Evolutionary conservation across 2,797 vertebrate species (phyloP).

Genomic region (Anas bahamensis): DNA sequence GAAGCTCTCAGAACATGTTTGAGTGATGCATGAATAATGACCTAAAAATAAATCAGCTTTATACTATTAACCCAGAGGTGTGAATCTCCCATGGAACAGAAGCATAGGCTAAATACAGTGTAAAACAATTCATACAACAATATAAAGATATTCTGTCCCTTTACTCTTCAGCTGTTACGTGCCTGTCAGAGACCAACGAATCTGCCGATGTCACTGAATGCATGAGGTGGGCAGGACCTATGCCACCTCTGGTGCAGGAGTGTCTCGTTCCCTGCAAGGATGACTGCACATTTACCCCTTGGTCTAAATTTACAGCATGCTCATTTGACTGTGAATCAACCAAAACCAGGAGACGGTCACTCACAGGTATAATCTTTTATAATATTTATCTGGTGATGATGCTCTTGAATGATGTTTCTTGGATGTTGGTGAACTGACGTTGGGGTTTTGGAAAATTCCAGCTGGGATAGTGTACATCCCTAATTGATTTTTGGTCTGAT

Average conservation of each 20-base stretch:
- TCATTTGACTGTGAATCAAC: slow-evolving; percentile 81
- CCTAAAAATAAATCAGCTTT: not conserved
- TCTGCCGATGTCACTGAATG: slow-evolving; percentile 83
- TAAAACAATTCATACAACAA: no score
- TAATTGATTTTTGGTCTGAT: not conserved
- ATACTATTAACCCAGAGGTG: not conserved
- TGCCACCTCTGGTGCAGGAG: slow-evolving; percentile 84
- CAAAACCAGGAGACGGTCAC: slow-evolving; percentile 82
- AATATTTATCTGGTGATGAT: not conserved
- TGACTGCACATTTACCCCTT: slow-evolving; percentile 91
- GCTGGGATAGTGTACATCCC: not conserved
- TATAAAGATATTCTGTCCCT: not conserved
- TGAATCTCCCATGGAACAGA: not conserved
- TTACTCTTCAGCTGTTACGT: slow-evolving; percentile 84
- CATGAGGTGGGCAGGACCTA: slow-evolving; percentile 83
- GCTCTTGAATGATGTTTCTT: not conserved
- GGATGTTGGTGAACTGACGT: not conserved
- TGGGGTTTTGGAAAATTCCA: not conserved
- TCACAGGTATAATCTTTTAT: slow-evolving; percentile 83
- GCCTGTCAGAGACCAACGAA: slow-evolving; percentile 80
- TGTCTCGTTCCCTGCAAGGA: slow-evolving; percentile 89
- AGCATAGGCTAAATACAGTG: not conserved
- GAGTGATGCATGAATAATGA: not conserved
- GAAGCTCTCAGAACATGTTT: not conserved
- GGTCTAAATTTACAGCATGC: slow-evolving; percentile 93